These are phyloP conservation scores for Bacillus rossius DNA, from an alignment of 1,140 invertebrate species.

Conservation along the genomic window DNA sequence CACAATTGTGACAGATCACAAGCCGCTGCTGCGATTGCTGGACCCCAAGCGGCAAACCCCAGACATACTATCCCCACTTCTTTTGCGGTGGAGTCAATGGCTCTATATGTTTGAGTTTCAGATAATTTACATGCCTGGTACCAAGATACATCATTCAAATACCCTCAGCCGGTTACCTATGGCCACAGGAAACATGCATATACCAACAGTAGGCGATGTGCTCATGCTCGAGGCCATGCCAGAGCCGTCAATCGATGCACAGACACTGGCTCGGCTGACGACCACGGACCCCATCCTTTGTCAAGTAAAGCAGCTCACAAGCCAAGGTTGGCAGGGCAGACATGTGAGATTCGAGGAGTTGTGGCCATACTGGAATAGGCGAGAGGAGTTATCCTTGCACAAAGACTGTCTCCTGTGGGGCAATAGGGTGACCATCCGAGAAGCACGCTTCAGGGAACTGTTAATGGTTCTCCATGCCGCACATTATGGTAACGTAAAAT, in stretches of 20 bases:
- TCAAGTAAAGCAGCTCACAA: too few relatives aligned
- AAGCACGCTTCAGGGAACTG: conserved; percentile 18
- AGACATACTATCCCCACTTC: background rate
- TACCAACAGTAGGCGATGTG: too few relatives aligned
- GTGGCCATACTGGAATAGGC: background rate
- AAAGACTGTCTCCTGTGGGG: conserved; percentile 12
- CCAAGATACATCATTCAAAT: too few relatives aligned
- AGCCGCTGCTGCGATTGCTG: conserved; percentile 27
- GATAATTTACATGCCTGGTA: too few relatives aligned
- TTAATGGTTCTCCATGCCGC: conserved; percentile 30
- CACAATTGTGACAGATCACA: conserved; percentile 36
- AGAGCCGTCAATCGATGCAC: too few relatives aligned
- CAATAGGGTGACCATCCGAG: conserved; percentile 30
- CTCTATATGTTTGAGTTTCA: too few relatives aligned
- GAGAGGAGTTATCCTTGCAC: background rate
- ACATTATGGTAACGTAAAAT: conserved; percentile 34
- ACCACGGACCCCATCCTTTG: too few relatives aligned
- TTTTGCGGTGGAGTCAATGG: background rate
- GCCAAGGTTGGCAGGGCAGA: too few relatives aligned
- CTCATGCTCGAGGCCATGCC: too few relatives aligned
- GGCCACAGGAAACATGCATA: too few relatives aligned
- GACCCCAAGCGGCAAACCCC: background rate
- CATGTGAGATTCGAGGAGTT: background rate
- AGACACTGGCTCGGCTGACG: too few relatives aligned
- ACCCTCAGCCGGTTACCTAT: too few relatives aligned